Percentiles rank a stretch among this genome's conserved stretches.
These are phyloP conservation scores for Toxotes lorentzi DNA, from an alignment of 2,797 vertebrate species.

Conservation along the genomic window DNA sequence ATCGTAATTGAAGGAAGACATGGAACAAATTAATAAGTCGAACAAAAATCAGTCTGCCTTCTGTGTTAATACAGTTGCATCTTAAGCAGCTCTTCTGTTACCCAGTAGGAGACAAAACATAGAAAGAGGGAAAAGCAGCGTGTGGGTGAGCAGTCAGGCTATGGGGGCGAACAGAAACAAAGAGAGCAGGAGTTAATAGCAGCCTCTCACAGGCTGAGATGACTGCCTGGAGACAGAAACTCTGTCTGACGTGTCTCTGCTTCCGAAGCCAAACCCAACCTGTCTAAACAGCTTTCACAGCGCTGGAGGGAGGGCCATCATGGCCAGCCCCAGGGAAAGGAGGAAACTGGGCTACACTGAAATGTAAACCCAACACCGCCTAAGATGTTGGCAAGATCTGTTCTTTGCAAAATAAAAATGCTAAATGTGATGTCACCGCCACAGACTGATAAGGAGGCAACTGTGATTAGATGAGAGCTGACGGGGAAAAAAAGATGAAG, in stretches of 20 bases:
- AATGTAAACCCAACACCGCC: conserved; percentile 23
- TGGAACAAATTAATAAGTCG: conserved; percentile 4
- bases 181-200: conserved; percentile 67
- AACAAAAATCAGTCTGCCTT: conserved; percentile 10
- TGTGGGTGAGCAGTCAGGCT: conserved; percentile 47
- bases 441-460: conserved; percentile 2
- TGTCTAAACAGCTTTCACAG: conserved; percentile 55
- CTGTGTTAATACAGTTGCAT: not conserved
- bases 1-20: not conserved
- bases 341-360: conserved; percentile 11
- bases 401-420: not conserved
- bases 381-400: not conserved
- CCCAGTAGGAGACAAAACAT: conserved; percentile 37
- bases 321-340: not conserved
- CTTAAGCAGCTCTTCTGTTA: conserved; percentile 13
- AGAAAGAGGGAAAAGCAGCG: conserved; percentile 5
- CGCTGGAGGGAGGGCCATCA: conserved; percentile 13
- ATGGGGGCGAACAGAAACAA: conserved; percentile 60
- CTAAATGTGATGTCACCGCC: not conserved
- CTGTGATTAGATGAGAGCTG: conserved; percentile 13
- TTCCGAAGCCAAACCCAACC: conserved; percentile 33
- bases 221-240: conserved; percentile 73
- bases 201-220: conserved; percentile 60
- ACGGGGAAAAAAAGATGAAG: not conserved
- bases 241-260: conserved; percentile 62